Conservation (phyloP, 2,888 invertebrate genomes). For the Dione vanillae region DNA sequence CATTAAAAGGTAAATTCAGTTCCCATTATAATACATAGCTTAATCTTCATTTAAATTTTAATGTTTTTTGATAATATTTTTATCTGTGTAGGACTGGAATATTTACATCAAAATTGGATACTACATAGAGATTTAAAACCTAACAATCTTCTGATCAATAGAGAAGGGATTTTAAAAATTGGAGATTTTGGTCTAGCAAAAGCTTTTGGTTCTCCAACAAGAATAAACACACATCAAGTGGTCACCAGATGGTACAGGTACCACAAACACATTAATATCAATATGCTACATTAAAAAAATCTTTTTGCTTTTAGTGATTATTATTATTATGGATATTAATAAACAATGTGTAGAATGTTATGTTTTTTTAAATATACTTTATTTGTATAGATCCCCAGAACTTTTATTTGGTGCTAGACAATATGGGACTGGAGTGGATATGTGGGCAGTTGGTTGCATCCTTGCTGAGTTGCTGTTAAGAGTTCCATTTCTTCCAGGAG, state of each 20-base stretch:
- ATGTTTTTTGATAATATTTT: background rate
- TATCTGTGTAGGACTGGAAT: conserved; percentile 90
- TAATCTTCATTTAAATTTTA: background rate
- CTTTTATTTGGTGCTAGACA: conserved; percentile 96
- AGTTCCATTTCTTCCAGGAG: conserved; percentile 97
- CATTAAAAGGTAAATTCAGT: conserved; percentile 87
- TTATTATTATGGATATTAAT: too few species aligned
- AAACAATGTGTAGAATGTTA: too few species aligned
- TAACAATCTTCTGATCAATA: conserved; percentile 97
- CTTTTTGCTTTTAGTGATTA: too few species aligned
- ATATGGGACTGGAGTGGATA: conserved; percentile 98
- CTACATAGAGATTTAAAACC: conserved; percentile 99
- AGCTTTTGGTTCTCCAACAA: conserved; percentile 97
- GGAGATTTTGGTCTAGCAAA: conserved; percentile 99
- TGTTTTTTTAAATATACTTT: background rate
- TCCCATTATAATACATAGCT: background rate
- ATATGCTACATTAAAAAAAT: background rate
- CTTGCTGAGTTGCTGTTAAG: conserved; percentile 96
- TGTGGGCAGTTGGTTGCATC: conserved; percentile 99
- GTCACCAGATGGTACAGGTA: conserved; percentile 97
- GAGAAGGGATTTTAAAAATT: conserved; percentile 96
- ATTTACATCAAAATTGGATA: conserved; percentile 97
- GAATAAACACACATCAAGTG: conserved; percentile 98
- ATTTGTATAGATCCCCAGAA: conserved; percentile 90
- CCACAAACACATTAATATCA: background rate